phyloP scores from a whole-genome alignment of 2,797 vertebrate genomes.

The Pseudochromis fuscus region DNA sequence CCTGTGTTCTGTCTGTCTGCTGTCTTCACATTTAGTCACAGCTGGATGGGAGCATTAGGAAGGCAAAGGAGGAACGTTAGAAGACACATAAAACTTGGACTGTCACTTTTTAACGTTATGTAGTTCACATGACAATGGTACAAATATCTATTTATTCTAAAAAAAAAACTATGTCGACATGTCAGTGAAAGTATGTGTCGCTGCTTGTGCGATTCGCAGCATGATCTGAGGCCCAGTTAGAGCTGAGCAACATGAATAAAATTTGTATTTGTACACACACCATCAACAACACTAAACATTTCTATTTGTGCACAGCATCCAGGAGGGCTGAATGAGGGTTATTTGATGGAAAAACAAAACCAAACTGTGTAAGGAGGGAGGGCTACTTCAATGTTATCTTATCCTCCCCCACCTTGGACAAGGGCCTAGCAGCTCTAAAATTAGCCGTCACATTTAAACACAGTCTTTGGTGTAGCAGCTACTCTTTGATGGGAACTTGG shows the following conservation, averaged over 20 bases:
- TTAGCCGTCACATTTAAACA: slow-evolving; percentile 77
- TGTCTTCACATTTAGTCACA: neutral
- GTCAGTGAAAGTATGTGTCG: slow-evolving; percentile 1
- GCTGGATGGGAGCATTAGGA: neutral
- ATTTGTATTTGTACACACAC: slow-evolving; percentile 29
- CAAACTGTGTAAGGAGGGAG: slow-evolving; percentile 48
- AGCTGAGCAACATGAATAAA: slow-evolving; percentile 29
- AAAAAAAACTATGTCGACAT: slow-evolving; percentile 11
- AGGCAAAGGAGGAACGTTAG: neutral
- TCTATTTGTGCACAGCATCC: slow-evolving; percentile 29
- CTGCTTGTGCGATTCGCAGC: slow-evolving; percentile 6
- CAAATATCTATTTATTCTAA: neutral
- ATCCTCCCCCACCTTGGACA: slow-evolving; percentile 78
- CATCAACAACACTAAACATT: slow-evolving; percentile 9
- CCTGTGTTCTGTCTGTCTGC: neutral
- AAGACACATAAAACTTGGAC: too few relatives aligned
- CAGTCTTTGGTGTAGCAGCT: slow-evolving; percentile 73
- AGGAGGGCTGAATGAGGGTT: slow-evolving; percentile 33
- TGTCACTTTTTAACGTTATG: neutral
- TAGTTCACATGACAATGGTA: neutral
- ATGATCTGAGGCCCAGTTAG: slow-evolving; percentile 1
- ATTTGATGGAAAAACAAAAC: slow-evolving; percentile 61
- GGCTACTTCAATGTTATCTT: slow-evolving; percentile 75
- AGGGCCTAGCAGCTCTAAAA: slow-evolving; percentile 78
- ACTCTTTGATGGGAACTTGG: slow-evolving; percentile 78